phyloP scores from a whole-genome alignment of 2,113 vertebrate genomes.

The Platysteira castanea region DNA sequence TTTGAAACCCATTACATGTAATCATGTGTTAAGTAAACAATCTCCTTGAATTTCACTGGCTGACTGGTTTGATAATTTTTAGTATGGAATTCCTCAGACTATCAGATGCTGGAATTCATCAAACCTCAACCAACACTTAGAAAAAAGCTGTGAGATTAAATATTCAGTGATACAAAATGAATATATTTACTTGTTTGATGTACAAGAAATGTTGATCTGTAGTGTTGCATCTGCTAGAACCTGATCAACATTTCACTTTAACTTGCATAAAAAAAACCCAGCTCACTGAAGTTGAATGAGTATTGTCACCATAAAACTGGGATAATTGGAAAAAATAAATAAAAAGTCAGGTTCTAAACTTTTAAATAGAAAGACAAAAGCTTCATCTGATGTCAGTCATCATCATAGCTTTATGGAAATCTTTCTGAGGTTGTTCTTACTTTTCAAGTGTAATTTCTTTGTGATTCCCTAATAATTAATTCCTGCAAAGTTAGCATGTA shows the following conservation, averaged over 20 bases:
- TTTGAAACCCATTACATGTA: neutral
- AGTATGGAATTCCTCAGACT: neutral
- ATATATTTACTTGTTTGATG: neutral
- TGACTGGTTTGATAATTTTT: neutral
- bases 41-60: neutral
- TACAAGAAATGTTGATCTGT: neutral
- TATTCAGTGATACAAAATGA: neutral
- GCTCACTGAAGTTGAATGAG: neutral
- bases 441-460: neutral
- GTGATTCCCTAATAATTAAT: neutral
- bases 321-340: neutral
- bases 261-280: neutral
- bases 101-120: neutral
- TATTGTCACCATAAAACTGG: neutral
- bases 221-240: neutral
- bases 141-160: neutral
- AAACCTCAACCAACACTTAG: neutral
- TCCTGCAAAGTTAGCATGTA: neutral
- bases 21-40: neutral
- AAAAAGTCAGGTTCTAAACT: neutral
- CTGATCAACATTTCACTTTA: neutral
- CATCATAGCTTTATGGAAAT: neutral
- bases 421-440: neutral
- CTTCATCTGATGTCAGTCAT: neutral
- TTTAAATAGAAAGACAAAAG: neutral